These are phyloP conservation scores for Formica selysi DNA, from an alignment of 1,140 invertebrate genomes.

Conservation along the genomic window DNA sequence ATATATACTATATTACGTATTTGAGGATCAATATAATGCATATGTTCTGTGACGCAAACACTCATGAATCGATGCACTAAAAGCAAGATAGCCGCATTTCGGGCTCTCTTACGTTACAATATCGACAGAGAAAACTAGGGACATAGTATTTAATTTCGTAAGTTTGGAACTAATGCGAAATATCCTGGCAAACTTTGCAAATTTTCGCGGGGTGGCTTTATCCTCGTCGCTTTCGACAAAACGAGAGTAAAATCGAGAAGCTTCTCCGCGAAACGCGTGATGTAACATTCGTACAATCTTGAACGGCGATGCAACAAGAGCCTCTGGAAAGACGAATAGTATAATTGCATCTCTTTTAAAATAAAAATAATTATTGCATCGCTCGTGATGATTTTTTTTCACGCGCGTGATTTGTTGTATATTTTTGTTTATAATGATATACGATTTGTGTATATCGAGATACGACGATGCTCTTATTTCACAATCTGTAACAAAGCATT, in stretches of 20 bases:
- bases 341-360: conserved; percentile 3
- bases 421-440: conserved; percentile 2
- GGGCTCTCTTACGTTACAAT: background rate
- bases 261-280: background rate
- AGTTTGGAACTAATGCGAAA: conserved; percentile 43
- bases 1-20: background rate
- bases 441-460: background rate
- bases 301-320: background rate
- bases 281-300: background rate
- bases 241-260: conserved; percentile 18
- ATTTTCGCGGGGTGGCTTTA: conserved; percentile 41
- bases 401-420: conserved; percentile 2
- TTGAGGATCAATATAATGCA: background rate
- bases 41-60: conserved; percentile 16
- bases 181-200: conserved; percentile 35
- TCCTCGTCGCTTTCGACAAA: conserved; percentile 3
- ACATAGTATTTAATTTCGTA: conserved; percentile 34
- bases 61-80: conserved; percentile 5
- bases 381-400: background rate
- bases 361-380: background rate
- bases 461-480: background rate
- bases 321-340: background rate
- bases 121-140: background rate
- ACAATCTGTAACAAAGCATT: background rate
- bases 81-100: background rate